Evolutionary conservation across 2,797 vertebrate genomes (phyloP).

Genomic region (Knipowitschia caucasica): DNA sequence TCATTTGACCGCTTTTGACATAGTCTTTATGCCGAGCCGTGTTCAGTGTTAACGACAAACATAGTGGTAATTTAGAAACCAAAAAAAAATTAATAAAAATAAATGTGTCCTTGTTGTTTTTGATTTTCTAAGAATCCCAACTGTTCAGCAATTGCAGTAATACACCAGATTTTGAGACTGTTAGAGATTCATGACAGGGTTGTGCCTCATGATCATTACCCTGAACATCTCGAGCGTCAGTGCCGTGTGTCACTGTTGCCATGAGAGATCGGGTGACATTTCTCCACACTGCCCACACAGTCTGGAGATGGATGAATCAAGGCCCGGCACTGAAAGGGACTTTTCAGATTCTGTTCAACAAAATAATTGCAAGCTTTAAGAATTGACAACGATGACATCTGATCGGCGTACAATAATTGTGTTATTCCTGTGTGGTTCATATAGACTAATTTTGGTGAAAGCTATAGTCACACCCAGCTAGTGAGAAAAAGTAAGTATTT

Average conservation of each 20-base stretch:
- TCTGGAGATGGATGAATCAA: neutral
- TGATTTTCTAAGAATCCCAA: neutral
- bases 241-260: slow-evolving; percentile 10
- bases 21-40: too few relatives aligned
- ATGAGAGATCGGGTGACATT: slow-evolving; percentile 11
- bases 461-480: too few relatives aligned
- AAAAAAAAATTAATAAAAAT: too few relatives aligned
- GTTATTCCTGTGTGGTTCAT: too few relatives aligned
- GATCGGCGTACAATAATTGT: too few relatives aligned
- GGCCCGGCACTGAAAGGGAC: neutral
- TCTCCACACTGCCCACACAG: slow-evolving; percentile 10
- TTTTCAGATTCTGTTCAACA: neutral
- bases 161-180: neutral
- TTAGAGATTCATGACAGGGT: neutral
- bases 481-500: too few relatives aligned
- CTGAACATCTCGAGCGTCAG: slow-evolving; percentile 4
- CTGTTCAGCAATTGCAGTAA: neutral
- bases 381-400: too few relatives aligned
- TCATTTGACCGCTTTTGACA: too few relatives aligned
- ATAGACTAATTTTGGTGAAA: too few relatives aligned
- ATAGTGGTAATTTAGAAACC: too few relatives aligned
- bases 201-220: slow-evolving; percentile 7
- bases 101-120: too few relatives aligned
- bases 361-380: neutral
- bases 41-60: too few relatives aligned